These are phyloP conservation scores for Mormyrops attenuatus DNA, from an alignment of 2,797 vertebrate genomes.

Conservation along the genomic window DNA sequence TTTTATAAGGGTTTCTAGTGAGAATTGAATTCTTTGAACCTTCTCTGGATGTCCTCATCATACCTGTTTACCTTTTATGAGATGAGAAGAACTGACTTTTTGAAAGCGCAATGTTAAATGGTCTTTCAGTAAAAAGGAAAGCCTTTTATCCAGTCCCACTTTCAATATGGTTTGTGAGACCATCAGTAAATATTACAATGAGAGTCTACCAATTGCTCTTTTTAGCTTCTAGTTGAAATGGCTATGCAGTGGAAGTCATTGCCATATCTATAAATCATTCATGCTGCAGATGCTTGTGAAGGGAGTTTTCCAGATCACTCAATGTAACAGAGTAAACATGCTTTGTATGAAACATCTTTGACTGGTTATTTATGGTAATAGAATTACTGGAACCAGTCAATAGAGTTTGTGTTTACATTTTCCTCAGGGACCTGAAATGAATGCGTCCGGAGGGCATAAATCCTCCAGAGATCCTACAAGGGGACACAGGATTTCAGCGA, in stretches of 20 bases:
- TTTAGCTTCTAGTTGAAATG: background rate
- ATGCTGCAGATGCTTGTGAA: background rate
- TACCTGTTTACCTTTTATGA: background rate
- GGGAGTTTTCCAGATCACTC: background rate
- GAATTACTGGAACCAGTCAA: background rate
- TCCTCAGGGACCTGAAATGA: background rate
- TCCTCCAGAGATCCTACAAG: background rate
- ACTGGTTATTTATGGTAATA: constrained; percentile 5
- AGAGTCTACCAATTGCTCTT: background rate
- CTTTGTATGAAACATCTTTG: background rate
- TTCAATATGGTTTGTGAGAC: background rate
- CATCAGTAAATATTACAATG: background rate
- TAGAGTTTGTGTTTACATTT: background rate
- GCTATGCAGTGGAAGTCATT: background rate
- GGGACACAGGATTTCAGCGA: background rate
- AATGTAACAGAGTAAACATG: background rate
- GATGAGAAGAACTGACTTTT: background rate
- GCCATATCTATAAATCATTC: background rate
- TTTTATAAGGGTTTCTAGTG: background rate
- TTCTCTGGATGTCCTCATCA: background rate
- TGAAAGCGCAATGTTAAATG: background rate
- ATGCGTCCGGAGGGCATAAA: background rate
- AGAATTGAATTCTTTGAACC: background rate
- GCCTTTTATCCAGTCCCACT: background rate
- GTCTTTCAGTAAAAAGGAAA: background rate